Base-by-base conservation (phyloP, 1,140 invertebrate species). In the Cheumatopsyche charites region DNA sequence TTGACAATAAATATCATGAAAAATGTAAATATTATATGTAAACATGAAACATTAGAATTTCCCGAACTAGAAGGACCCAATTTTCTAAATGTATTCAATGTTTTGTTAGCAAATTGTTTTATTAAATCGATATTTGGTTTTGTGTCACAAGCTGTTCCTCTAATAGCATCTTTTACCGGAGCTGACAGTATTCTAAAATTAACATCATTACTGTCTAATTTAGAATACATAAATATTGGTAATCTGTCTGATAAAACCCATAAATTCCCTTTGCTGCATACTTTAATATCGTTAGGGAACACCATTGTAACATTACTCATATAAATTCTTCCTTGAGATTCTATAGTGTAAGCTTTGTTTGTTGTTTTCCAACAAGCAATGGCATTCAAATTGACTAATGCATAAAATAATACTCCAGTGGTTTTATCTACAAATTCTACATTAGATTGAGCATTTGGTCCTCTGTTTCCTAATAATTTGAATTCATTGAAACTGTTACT, bases 281-380 rank as follows among this genome's bases (percentile, higher is more conserved):
- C 89, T 80, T 92, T 92, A 6, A 93, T 82, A 77, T 92, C 91
- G 49, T 90, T 92, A 4, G 91, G 91, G 70, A 92, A 93, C 4
- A 92, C 82, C 88, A 92, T 88, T 0, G 88, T 90, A 0, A 85
- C 84, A 63, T 91, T 87, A 79, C 89, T 88, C 84, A 87, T 88
- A 65, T 88, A 91, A 49, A 93, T 87, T 36, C 90, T 80, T 17
- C 88, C 89, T 77, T 91, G 90, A 19, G 89, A 87, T 68, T 87
- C 86, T 77, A 88, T 87, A 1, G 78, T 85, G 71, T 91, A 91
- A 0, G 83, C 84, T 4, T 87, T 87, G 67, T 86, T 88, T 0
- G 87, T 87, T 0, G 90, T 91, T 67, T 87, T 89, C 92, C 92
- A 94, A 75, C 91, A 94, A 1, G 89, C 91, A 0, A 94, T 86